Evolutionary conservation across 2,888 invertebrate genomes (phyloP), one percentile per base, ranked within the genome.

Genomic region (Nysson spinosus): DNA sequence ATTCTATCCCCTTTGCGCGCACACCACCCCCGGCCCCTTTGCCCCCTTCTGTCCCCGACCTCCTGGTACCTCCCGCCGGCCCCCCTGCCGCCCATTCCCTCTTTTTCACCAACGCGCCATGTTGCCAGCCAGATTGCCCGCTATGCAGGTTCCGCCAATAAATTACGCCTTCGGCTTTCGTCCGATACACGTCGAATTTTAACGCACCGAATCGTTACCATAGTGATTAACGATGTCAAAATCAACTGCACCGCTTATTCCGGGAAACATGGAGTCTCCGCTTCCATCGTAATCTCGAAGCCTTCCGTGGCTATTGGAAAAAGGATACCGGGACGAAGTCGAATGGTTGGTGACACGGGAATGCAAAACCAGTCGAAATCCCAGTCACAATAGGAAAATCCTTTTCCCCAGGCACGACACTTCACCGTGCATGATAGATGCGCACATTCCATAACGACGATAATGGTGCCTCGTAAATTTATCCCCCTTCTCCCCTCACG

Each of bases 401-500:
- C 56, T 72, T 67, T 50, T 57, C 50, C 40, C 42, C n/a, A n/a
- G 17, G 19, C 26, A 43, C 61, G 30, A 16, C 55, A 61, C 58
- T 57, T 70, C 63, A 12, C 39, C 46, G 40, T 11, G 34, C 66
- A 64, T 79, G 76, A 75, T 72, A 65, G 75, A 70, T 71, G 66
- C 50, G 61, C 57, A 46, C 60, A 72, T 73, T 72, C 69, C 69
- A 72, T 68, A 73, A 69, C 66, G 67, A 66, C 67, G 77, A 79
- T 83, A 80, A 78, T 78, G 71, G 68, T 75, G 64, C 57, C 55
- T 75, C 75, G 75, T 81, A 77, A 79, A 78, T 80, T 75, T 67
- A 46, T 28, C 57, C n/a, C n/a, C n/a, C n/a, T n/a, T n/a, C n/a
- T n/a, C n/a, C n/a, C n/a, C n/a, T n/a, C n/a, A n/a, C 42, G 17